phyloP scores from a whole-genome alignment of 2,888 invertebrate species.

The Stomorhina lunata region DNA sequence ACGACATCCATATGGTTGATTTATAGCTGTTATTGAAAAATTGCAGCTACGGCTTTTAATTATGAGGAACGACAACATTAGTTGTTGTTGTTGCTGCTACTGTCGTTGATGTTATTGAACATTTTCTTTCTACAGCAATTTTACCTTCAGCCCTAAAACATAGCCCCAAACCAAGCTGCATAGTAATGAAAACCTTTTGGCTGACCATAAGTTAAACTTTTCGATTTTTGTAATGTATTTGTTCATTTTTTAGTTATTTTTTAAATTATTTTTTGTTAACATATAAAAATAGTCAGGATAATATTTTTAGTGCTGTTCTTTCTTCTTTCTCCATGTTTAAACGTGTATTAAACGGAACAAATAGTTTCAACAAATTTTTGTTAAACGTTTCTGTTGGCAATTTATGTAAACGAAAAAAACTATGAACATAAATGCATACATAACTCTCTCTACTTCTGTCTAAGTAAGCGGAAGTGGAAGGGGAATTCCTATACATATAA shows the following conservation, averaged over 20 bases:
- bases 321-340: not conserved
- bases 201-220: conserved; percentile 25
- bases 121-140: not conserved
- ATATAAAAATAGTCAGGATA: conserved; percentile 5
- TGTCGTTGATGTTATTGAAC: no score
- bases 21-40: conserved; percentile 79
- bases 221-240: not conserved
- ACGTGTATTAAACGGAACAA: not conserved
- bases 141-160: not conserved
- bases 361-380: conserved; percentile 42
- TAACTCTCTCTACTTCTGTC: not conserved
- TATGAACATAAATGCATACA: not conserved
- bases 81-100: not conserved
- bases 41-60: conserved; percentile 76
- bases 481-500: not conserved
- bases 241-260: not conserved
- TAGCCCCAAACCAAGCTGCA: not conserved
- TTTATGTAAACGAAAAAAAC: not conserved
- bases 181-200: conserved; percentile 19
- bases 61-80: conserved; percentile 68
- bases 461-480: no score
- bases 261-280: not conserved
- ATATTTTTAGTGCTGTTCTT: conserved; percentile 32
- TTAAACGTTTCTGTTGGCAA: conserved; percentile 43
- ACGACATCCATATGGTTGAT: conserved; percentile 74